Evolutionary conservation across 1,140 invertebrate genomes (phyloP), one percentile per base, ranked within the genome.

Genomic region (Zophobas atratus): DNA sequence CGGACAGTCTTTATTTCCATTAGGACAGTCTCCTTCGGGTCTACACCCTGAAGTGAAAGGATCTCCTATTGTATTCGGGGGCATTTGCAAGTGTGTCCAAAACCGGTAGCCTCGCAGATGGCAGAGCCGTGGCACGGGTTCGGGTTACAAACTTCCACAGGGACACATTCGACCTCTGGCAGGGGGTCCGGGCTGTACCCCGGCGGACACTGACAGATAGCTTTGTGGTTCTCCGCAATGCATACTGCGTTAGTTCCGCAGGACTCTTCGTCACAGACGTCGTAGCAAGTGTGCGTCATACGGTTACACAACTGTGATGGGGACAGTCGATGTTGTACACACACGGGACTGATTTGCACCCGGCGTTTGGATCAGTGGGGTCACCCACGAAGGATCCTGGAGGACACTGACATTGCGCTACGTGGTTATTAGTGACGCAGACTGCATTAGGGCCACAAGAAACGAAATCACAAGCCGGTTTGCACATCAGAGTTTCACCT

Each of bases 231-330:
- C 84, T 96, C 94, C 6, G 94, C 92, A 77, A 97, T 91, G 84
- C 96, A 98, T 51, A 97, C 93, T 5, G 96, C 94, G 87, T 96
- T 96, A 36, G 91, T 90, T 0, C 96, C 96, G 83, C 96, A 98
- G 3, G 93, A 91, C 81, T 95, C 92, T 84, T 93, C 92, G 76
- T 92, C 90, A 84, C 95, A 97, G 8, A 93, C 94, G 85, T 95
- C 92, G 77, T 91, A 90, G 81, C 95, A 97, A n/a, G 91, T 94
- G 83, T 96, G 94, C 0, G 92, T 93, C 78, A 96, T 86, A 39
- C 95, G 89, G 82, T 97, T 94, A 81, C 95, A 96, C 46, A 95
- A 87, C 84, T 97, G 93, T 39, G 91, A 90, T 1, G 90, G 87
- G 92, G 92, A 84, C 95, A 96, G 82, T 97, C 95, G 36, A 91